phyloP scores from a whole-genome alignment of 2,888 invertebrate species.

The Himalopsyche anomala region DNA sequence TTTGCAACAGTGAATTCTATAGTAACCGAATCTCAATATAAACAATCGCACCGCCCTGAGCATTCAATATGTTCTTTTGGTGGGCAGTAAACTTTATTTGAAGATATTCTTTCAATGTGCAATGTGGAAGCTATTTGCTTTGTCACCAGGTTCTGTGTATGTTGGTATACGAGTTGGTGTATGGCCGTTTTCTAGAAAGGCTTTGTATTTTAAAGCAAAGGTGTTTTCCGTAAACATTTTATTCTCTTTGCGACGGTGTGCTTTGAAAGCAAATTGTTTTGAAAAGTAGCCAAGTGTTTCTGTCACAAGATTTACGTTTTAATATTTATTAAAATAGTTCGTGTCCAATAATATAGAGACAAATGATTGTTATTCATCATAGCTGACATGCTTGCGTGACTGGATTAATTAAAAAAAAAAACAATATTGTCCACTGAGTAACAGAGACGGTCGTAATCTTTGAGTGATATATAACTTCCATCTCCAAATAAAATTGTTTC shows the following conservation, averaged over 20 bases:
- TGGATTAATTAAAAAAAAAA: too few relatives aligned
- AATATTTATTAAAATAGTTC: neutral
- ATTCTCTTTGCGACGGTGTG: constrained; percentile 24
- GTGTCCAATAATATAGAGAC: neutral
- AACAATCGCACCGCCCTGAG: neutral
- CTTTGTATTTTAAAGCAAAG: constrained; percentile 38
- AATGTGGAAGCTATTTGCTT: constrained; percentile 36
- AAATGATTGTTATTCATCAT: neutral
- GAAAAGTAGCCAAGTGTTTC: constrained; percentile 38
- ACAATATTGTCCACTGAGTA: too few relatives aligned
- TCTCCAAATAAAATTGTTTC: too few relatives aligned
- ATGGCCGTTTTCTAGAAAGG: neutral
- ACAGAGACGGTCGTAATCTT: too few relatives aligned
- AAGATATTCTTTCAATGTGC: constrained; percentile 36
- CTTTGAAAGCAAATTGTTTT: constrained; percentile 18
- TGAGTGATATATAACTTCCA: too few relatives aligned
- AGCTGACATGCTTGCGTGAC: neutral
- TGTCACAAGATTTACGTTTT: constrained; percentile 28
- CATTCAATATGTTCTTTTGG: constrained; percentile 14
- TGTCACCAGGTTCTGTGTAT: constrained; percentile 10
- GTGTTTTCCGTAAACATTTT: constrained; percentile 40
- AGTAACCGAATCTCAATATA: too few relatives aligned
- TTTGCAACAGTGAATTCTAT: too few relatives aligned
- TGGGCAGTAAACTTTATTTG: constrained; percentile 40
- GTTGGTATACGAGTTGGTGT: neutral